Evolutionary conservation across 2,797 vertebrate species (phyloP).

Genomic region (Sebastes dallii): DNA sequence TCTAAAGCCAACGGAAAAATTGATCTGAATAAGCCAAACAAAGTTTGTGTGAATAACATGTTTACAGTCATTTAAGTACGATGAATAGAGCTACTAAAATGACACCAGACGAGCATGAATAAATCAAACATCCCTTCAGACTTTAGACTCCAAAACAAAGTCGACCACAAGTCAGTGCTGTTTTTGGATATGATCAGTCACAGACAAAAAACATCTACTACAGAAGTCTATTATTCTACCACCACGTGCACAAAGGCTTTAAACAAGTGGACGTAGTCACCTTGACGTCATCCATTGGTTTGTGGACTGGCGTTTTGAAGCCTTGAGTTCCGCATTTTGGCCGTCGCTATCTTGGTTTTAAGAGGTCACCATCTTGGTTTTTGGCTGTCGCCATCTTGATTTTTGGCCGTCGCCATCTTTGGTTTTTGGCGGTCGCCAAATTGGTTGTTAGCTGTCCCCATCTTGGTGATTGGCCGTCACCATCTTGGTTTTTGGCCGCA

Average conservation of each 20-base stretch:
- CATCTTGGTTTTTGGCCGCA: no score
- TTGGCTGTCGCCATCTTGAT: no score
- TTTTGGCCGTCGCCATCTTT: no score
- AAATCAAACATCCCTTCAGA: slow-evolving; percentile 5
- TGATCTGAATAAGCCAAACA: background rate
- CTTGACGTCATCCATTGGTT: no score
- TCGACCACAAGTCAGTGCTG: background rate
- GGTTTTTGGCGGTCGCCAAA: no score
- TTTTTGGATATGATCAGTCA: background rate
- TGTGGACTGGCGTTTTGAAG: no score
- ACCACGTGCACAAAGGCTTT: background rate
- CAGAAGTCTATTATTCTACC: background rate
- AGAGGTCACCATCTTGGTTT: no score
- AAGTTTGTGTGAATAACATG: background rate
- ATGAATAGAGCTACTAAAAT: background rate
- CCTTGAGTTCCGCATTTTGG: no score
- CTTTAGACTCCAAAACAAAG: background rate
- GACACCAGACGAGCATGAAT: background rate
- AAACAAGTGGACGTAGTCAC: no score
- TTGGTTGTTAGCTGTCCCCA: no score
- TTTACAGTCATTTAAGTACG: background rate
- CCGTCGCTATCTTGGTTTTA: no score
- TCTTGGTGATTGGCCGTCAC: no score
- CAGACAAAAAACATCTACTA: background rate
- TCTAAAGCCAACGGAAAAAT: background rate